Base-by-base conservation (phyloP, 1,140 invertebrate genomes). In the Monochamus saltuarius region DNA sequence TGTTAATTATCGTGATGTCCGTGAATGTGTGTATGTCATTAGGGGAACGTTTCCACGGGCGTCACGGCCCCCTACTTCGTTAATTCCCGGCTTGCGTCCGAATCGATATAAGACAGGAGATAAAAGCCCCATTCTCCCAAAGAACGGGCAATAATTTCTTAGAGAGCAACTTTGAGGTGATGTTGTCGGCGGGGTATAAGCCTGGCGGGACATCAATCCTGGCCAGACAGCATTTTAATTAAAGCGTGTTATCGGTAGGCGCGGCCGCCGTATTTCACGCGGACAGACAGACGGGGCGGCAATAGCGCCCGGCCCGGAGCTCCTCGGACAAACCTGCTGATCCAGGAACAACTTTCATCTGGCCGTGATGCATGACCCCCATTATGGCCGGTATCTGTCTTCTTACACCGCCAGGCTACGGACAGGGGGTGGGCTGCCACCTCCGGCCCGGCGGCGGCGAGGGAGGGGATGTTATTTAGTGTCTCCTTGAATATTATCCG, bases 271-370 rank as follows among this genome's bases (percentile, higher is more conserved):
- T 76, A 76, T 67, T 65, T 76, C 72, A 76, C 69, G 61, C 68
- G 68, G 67, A 72, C 68, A 70, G 72, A 72, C 68, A 70, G 70
- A 71, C 70, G 66, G 55, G 62, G 49, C 35, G 37, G 22, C 0
- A 46, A 35, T 14, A 55, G 54, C 56, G 49, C 58, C 65, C 61
- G 64, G 63, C 63, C 46, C 49, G 59, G 61, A 60, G 50, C 58
- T 59, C 68, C 65, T 71, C 66, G 67, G 73, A 75, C 73, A 73
- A 75, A 73, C 71, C 74, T 75, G 74, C 74, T 75, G 74, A 75
- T 75, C 74, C 69, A 74, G 74, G 72, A 75, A 75, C 74, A 75
- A 75, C 71, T 75, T 75, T 75, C 74, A 75, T 75, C 74, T 72
- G 70, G 66, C 66, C 67, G 70, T 75, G 74, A 75, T 75, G 73